phyloP scores from a whole-genome alignment of 1,140 invertebrate species.

The Chelonus insularis region DNA sequence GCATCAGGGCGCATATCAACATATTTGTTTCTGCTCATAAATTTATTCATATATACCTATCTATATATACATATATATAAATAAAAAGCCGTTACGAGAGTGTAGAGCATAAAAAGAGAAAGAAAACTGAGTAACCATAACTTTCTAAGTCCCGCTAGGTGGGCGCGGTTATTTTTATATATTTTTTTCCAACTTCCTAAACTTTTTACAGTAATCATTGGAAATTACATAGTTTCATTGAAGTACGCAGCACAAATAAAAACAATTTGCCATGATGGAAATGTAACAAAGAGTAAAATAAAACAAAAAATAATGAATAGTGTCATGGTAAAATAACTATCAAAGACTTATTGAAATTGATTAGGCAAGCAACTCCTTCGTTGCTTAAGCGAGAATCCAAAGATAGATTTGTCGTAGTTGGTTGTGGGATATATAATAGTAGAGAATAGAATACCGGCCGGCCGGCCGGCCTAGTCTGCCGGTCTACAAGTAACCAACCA shows the following conservation, averaged over 20 bases:
- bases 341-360: conserved; percentile 2
- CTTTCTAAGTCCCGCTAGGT: no score
- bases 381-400: conserved; percentile 10
- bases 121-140: no score
- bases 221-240: no score
- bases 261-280: no score
- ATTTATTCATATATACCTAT: not conserved
- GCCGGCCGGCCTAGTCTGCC: conserved; percentile 1
- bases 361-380: not conserved
- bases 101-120: no score
- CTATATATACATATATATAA: not conserved
- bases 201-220: not conserved
- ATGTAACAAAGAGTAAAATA: no score
- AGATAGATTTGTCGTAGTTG: not conserved
- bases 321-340: not conserved
- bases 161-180: no score
- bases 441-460: not conserved
- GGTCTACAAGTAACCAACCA: no score
- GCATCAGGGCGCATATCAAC: not conserved
- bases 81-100: no score
- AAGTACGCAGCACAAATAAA: no score
- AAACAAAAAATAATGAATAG: not conserved
- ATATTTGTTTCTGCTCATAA: no score
- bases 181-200: no score
- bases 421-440: not conserved